phyloP scores from a whole-genome alignment of 2,113 vertebrate species.

The Todiramphus chloris region DNA sequence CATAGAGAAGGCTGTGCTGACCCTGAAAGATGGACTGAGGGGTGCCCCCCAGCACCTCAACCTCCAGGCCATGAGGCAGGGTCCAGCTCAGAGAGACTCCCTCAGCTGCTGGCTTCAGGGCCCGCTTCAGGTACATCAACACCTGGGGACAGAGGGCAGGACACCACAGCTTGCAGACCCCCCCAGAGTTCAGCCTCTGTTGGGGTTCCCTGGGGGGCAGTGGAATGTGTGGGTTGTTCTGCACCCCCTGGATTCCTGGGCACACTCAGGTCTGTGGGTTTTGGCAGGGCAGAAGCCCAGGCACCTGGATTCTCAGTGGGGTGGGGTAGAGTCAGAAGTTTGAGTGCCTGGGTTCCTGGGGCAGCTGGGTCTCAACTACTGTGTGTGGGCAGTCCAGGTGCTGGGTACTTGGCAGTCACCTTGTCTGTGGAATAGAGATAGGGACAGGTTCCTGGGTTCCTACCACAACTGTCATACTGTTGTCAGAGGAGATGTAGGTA shows the following conservation, averaged over 20 bases:
- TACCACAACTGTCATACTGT: not conserved
- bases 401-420: not conserved
- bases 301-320: not conserved
- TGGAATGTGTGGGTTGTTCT: not conserved
- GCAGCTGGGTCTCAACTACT: not conserved
- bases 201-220: not conserved
- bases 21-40: not conserved
- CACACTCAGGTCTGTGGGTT: not conserved
- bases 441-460: not conserved
- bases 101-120: not conserved
- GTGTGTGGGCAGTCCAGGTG: not conserved
- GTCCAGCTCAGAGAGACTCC: not conserved
- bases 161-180: not conserved
- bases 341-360: not conserved
- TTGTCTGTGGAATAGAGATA: not conserved
- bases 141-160: not conserved
- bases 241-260: not conserved
- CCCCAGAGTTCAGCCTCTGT: not conserved
- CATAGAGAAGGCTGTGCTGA: not conserved
- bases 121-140: not conserved
- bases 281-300: not conserved
- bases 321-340: not conserved
- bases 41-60: not conserved
- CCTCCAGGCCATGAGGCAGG: not conserved
- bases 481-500: not conserved